Evolutionary conservation across 2,888 invertebrate species (phyloP), one percentile per base, ranked within the genome.

Genomic region (Hydrotaea diabolus): DNA sequence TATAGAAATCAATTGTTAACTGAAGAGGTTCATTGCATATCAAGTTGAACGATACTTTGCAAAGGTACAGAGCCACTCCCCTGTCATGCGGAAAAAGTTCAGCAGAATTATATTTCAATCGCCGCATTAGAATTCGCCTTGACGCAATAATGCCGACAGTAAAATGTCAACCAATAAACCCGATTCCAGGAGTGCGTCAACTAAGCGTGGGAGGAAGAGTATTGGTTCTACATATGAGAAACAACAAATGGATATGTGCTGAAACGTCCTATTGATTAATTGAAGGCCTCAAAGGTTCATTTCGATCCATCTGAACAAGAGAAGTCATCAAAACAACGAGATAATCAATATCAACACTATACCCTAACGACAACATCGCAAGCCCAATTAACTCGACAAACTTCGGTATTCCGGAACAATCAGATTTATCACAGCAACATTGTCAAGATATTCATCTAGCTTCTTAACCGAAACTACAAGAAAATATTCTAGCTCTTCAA

Each of bases 181-280:
- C 23, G n/a, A 59, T 73, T 66, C 66, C 64, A 36, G 77, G 80
- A 0, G 77, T 73, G 5, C 72, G 79, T 23, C 26, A 83, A 21
- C 13, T 75, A 74, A 55, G 71, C 43, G 80, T 81, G 74, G 81
- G 78, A 77, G 78, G 71, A 49, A 75, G 77, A 59, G 77, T 77
- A 0, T 57, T 76, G 73, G 79, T 66, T 13, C 36, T 76, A 73
- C 72, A 76, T 46, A 69, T 66, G 15, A 19, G 39, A 43, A 80
- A 57, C 62, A 80, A 80, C 31, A 80, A 8, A 36, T 36, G 36
- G 36, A 3, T 36, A 36, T 36, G 8, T 8, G 8, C 36, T 36
- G 36, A 36, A 36, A 36, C 3, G 36, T 3, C 36, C 3, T 36
- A 36, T 36, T 5, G 36, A 36, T 8, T 8, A 36, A 8, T 36